Evolutionary conservation across 2,888 invertebrate genomes (phyloP).

Genomic region (Spisula solida): DNA sequence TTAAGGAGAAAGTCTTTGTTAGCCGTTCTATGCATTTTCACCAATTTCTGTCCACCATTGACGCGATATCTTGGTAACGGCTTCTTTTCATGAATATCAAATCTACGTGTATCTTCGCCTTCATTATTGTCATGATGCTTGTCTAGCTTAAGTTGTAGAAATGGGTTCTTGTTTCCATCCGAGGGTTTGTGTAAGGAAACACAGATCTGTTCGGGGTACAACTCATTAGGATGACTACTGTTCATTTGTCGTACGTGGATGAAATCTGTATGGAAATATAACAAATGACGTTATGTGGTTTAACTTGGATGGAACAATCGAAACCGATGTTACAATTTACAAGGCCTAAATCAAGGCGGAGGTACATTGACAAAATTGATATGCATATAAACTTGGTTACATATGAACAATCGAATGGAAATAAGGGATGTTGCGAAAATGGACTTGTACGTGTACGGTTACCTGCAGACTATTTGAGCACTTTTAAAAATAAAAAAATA

Average conservation of each 20-base stretch:
- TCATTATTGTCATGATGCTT: conserved; percentile 7
- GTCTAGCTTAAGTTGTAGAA: conserved; percentile 2
- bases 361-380: too few relatives aligned
- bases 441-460: too few relatives aligned
- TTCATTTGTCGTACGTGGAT: conserved; percentile 28
- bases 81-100: background rate
- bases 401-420: too few relatives aligned
- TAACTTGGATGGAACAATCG: background rate
- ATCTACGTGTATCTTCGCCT: background rate
- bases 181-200: conserved; percentile 20
- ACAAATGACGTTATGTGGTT: background rate
- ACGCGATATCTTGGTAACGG: background rate
- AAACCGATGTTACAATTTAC: too few relatives aligned
- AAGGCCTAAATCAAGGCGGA: too few relatives aligned
- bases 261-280: conserved; percentile 1
- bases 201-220: background rate
- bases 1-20: background rate
- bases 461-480: too few relatives aligned
- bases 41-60: background rate
- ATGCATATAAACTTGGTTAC: too few relatives aligned
- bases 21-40: background rate
- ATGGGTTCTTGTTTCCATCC: background rate
- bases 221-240: background rate
- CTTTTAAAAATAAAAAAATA: too few relatives aligned
- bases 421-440: too few relatives aligned